These are phyloP conservation scores for Drosophila orosa DNA, from an alignment of 1,140 invertebrate genomes.

Conservation along the genomic window DNA sequence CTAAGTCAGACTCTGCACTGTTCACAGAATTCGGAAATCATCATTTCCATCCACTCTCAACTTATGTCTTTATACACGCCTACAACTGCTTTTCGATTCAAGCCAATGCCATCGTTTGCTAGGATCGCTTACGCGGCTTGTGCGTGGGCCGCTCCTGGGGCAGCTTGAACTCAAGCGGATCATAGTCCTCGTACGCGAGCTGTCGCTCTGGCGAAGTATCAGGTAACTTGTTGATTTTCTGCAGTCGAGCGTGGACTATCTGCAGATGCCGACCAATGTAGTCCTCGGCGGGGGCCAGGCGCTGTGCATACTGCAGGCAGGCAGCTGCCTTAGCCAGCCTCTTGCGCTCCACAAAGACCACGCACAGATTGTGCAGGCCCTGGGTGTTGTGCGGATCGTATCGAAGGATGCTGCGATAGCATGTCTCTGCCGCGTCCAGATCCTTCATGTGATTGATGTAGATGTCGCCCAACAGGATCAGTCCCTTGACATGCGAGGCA, in stretches of 20 bases:
- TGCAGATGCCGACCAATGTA: constrained; percentile 94
- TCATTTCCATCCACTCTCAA: constrained; percentile 1
- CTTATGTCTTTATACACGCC: constrained; percentile 35
- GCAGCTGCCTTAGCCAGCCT: constrained; percentile 92
- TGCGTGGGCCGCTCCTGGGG: constrained; percentile 38
- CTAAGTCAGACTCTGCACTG: constrained; percentile 36
- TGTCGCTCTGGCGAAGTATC: constrained; percentile 74
- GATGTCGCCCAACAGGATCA: constrained; percentile 97
- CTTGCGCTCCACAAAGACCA: constrained; percentile 96
- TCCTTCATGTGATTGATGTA: constrained; percentile 98
- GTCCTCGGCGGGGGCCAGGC: constrained; percentile 93
- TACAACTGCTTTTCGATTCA: not conserved
- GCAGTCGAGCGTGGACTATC: constrained; percentile 76
- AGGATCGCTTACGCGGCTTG: constrained; percentile 53
- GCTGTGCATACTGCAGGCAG: constrained; percentile 92
- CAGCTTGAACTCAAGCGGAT: constrained; percentile 75
- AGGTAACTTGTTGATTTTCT: constrained; percentile 82
- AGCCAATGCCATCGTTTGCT: constrained; percentile 32
- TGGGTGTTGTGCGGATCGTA: constrained; percentile 96
- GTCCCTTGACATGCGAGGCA: constrained; percentile 97
- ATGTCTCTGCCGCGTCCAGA: constrained; percentile 96
- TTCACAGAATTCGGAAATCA: constrained; percentile 23
- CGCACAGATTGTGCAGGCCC: constrained; percentile 97
- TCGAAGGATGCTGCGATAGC: constrained; percentile 94
- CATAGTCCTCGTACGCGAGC: constrained; percentile 77